Base-by-base conservation (phyloP, 1,140 invertebrate species). In the Hylaeus volcanicus region DNA sequence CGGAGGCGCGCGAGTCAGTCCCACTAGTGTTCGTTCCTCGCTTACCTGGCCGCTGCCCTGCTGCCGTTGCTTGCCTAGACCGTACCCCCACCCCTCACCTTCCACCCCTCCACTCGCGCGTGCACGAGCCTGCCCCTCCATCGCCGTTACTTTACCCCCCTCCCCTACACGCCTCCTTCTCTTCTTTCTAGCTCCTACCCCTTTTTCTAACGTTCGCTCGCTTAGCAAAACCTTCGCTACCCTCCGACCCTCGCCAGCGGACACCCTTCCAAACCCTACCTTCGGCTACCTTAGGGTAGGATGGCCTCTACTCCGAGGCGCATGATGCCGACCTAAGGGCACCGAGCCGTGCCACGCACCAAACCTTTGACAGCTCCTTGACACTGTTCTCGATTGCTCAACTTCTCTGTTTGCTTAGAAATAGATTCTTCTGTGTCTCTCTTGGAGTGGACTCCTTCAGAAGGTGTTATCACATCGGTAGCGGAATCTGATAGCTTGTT, bases 1-100 rank as follows among this genome's bases (percentile, higher is more conserved):
- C 89, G 86, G 76, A 89, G 90, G 88, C 90, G 91, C 88, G 90
- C 90, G 90, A 89, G 91, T 89, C 91, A 90, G 91, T 91, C 90
- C 91, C 90, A 91, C 89, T 92, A 91, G 90, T 89, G 89, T 87
- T 88, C 85, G 74, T 87, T 88, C 83, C 86, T 91, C 88, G 89
- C 89, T 91, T 92, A 92, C 91, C 92, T 92, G 92, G 90, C 86
- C 81, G 88, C 87, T 84, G 82, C 84, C 84, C 84, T 86, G 88
- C 87, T 90, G 86, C 86, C 77, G 81, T 75, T 83, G 84, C 87
- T 90, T 83, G 90, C 87, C 88, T 91, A 91, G 91, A 90, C 86
- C 82, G 86, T 90, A 87, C 86, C 90, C 89, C 90, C 89, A 90
- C 91, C 90, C 87, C 89, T 86, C 79, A 51, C 68, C 15, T 61